These are phyloP conservation scores for Oscheius sp. DNA, from an alignment of 2,888 invertebrate species.

Conservation along the genomic window DNA sequence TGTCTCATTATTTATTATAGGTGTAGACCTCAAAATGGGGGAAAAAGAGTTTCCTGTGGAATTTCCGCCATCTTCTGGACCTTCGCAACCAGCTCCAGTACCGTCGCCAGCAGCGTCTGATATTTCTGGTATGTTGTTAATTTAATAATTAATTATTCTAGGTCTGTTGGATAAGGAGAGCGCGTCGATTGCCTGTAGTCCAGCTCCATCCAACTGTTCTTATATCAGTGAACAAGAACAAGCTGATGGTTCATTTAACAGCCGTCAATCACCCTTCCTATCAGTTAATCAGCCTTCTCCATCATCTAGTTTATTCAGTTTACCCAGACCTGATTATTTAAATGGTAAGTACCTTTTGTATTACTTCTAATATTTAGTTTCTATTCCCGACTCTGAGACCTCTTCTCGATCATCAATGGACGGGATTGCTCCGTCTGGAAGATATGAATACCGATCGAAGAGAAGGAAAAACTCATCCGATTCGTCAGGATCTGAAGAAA, in stretches of 20 bases:
- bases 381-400: constrained; percentile 46
- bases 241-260: constrained; percentile 12
- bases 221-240: constrained; percentile 45
- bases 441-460: constrained; percentile 8
- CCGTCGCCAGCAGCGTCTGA: constrained; percentile 13
- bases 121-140: constrained; percentile 3
- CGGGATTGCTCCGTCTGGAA: constrained; percentile 33
- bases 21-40: too few species aligned
- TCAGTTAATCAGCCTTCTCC: constrained; percentile 41
- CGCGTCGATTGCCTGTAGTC: constrained; percentile 34
- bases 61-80: neutral
- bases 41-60: constrained; percentile 10
- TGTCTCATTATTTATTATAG: too few species aligned
- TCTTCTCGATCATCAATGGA: constrained; percentile 50
- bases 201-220: constrained; percentile 46
- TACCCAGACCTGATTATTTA: constrained; percentile 42
- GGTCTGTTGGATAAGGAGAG: constrained; percentile 16
- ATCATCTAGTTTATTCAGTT: constrained; percentile 23
- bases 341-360: constrained; percentile 1
- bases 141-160: neutral
- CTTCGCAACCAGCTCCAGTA: neutral
- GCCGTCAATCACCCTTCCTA: constrained; percentile 41
- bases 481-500: constrained; percentile 33
- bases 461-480: constrained; percentile 37
- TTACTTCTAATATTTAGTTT: constrained; percentile 30